phyloP scores from a whole-genome alignment of 2,797 vertebrate species.

The Oophaga sylvatica region DNA sequence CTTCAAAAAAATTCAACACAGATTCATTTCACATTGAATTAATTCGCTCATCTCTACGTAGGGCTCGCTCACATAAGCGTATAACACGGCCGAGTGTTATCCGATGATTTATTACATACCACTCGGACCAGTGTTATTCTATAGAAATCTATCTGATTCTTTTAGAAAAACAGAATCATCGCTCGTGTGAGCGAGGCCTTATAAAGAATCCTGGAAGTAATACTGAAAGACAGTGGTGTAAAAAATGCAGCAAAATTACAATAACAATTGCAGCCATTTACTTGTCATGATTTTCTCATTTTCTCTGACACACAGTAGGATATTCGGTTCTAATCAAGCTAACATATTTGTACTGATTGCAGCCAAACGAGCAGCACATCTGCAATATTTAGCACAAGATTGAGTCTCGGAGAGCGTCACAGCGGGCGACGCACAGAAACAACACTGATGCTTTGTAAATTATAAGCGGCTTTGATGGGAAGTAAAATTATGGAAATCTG shows the following conservation, averaged over 20 bases:
- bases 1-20: no score
- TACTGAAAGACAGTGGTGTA: no score
- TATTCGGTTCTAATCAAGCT: slow-evolving; percentile 42
- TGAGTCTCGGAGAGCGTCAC: neutral
- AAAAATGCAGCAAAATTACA: neutral
- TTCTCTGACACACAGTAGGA: slow-evolving; percentile 29
- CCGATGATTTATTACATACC: no score
- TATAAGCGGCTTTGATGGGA: slow-evolving; percentile 7
- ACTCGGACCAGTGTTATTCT: no score
- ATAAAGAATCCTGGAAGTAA: no score
- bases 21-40: no score
- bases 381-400: slow-evolving; percentile 21
- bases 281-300: slow-evolving; percentile 7
- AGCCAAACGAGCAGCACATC: slow-evolving; percentile 33
- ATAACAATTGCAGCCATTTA: neutral
- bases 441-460: slow-evolving; percentile 16
- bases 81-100: no score
- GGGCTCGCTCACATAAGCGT: no score
- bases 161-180: no score
- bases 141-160: no score
- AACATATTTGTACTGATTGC: slow-evolving; percentile 45
- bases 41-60: no score
- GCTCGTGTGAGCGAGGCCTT: no score
- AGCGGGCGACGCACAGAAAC: slow-evolving; percentile 4
- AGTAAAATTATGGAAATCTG: slow-evolving; percentile 22